These are phyloP conservation scores for Drosophila yakuba DNA, from an alignment of 1,140 invertebrate species.

Conservation along the genomic window DNA sequence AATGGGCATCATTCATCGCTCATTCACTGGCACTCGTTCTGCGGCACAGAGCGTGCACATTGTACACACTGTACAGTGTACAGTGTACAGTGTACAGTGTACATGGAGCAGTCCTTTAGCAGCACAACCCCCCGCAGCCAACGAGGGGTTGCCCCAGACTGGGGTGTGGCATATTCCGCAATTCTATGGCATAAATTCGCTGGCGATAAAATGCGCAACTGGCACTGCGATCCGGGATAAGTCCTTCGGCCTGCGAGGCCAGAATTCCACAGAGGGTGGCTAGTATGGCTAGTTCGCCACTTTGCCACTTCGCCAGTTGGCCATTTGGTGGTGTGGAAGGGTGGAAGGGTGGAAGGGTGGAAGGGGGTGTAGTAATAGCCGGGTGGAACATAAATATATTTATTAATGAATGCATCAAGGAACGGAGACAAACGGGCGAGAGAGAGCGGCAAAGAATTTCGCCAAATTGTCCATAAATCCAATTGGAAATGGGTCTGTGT, in stretches of 20 bases:
- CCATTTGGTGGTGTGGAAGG: too few species aligned
- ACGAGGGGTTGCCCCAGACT: conserved; percentile 9
- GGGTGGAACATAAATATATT: conserved; percentile 48
- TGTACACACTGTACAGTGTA: conserved; percentile 29
- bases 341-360: too few species aligned
- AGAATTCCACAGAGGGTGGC: conserved; percentile 10
- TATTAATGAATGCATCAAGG: conserved; percentile 44
- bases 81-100: conserved; percentile 45
- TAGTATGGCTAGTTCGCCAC: background rate
- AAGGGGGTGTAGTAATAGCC: background rate
- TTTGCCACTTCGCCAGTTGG: background rate
- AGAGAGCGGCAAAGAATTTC: conserved; percentile 6
- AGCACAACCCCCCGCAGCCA: background rate
- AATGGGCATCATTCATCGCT: conserved; percentile 80
- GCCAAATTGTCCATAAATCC: conserved; percentile 43
- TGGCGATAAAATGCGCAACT: conserved; percentile 77
- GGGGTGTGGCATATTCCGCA: conserved; percentile 72
- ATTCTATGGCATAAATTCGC: conserved; percentile 57
- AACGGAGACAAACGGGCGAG: background rate
- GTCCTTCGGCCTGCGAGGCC: conserved; percentile 28
- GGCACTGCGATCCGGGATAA: conserved; percentile 38
- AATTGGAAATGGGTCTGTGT: conserved; percentile 37
- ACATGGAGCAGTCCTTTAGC: background rate
- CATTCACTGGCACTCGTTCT: conserved; percentile 49
- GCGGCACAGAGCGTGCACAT: conserved; percentile 47